A percentile compares a stretch with the other conserved stretches of the same genome.
phyloP scores from a whole-genome alignment of 2,797 vertebrate genomes.

The Arctocebus calabarensis region DNA sequence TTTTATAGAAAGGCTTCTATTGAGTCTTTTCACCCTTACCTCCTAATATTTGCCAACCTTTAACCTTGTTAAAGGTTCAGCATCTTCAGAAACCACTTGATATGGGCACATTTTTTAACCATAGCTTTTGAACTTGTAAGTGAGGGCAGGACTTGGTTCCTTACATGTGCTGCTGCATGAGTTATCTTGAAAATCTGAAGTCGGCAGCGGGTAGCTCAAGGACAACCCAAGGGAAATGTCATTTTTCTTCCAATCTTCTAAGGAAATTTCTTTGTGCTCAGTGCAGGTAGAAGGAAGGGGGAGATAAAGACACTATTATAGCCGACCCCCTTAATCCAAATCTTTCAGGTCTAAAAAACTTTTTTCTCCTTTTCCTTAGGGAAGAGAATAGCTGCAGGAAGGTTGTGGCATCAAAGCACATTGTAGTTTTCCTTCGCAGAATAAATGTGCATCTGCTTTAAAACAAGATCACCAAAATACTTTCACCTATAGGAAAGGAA shows the following conservation, averaged over 20 bases:
- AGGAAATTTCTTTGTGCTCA: slow-evolving; percentile 59
- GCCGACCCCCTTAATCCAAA: slow-evolving; percentile 25
- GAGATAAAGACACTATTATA: slow-evolving; percentile 54
- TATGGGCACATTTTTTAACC: slow-evolving; percentile 15
- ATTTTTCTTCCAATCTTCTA: slow-evolving; percentile 69
- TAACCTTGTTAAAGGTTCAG: slow-evolving; percentile 65
- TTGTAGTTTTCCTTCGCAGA: slow-evolving; percentile 22
- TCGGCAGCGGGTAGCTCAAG: slow-evolving; percentile 59
- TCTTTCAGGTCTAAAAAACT: slow-evolving; percentile 1
- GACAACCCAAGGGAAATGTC: slow-evolving; percentile 61
- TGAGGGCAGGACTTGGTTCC: slow-evolving; percentile 44
- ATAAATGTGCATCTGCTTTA: slow-evolving; percentile 61
- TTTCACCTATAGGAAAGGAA: neutral
- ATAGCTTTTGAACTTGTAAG: slow-evolving; percentile 67
- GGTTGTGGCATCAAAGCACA: slow-evolving; percentile 16
- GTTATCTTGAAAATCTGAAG: slow-evolving; percentile 64
- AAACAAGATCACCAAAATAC: slow-evolving; percentile 61
- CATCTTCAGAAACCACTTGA: slow-evolving; percentile 57
- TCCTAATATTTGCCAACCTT: slow-evolving; percentile 76
- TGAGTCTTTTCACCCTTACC: slow-evolving; percentile 48
- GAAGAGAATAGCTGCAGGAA: slow-evolving; percentile 25
- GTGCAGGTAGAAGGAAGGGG: slow-evolving; percentile 3
- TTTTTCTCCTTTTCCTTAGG: slow-evolving; percentile 62
- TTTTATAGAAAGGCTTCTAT: slow-evolving; percentile 75
- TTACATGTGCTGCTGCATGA: slow-evolving; percentile 41